Base-by-base conservation (phyloP, 2,797 vertebrate species). In the Mico argentatus region DNA sequence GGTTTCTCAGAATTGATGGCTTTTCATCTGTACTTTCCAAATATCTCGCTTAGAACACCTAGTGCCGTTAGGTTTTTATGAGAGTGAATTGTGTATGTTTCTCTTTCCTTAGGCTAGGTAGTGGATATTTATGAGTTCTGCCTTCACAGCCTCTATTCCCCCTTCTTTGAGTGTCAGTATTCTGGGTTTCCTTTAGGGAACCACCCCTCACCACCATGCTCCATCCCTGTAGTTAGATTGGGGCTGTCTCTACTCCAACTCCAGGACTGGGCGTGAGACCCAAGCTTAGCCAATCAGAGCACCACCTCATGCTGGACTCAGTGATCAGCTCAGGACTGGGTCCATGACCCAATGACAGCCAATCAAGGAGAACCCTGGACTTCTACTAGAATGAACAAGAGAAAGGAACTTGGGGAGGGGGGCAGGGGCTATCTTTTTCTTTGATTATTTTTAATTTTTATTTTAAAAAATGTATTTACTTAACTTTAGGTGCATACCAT, bases 1-100 rank as follows among this genome's bases (percentile, higher is more conserved):
- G 39, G n/a, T 48, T 55, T 89, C 39, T 97, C 46, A 82, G 55
- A 87, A 89, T 85, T 59, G 52, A 90, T 70, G 20, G 27, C 15
- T 57, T 87, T 59, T 94, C 50, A 2, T 2, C 9, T 87, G 70
- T 75, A 27, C 67, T 83, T 19, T 72, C 14, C 39, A 91, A 79
- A 84, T 44, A 55, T 0, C 30, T 93, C 36, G 19, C 33, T 4
- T 55, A 57, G 19, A 81, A 14, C 30, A 76, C 12, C 48, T 80
- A 3, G 75, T 48, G 39, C 14, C 30, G 59, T 13, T 10, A 73
- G 13, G 27, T 30, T 89, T 90, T 81, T 57, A 44, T 20, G 4
- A 30, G 4, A 48, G 86, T 20, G 39, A 82, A 2, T 44, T n/a
- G 15, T 88, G 10, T 30, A 7, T 92, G 36, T 88, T 82, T 94